Base-by-base conservation (phyloP, 2,113 vertebrate species). In the Mugil cephalus region DNA sequence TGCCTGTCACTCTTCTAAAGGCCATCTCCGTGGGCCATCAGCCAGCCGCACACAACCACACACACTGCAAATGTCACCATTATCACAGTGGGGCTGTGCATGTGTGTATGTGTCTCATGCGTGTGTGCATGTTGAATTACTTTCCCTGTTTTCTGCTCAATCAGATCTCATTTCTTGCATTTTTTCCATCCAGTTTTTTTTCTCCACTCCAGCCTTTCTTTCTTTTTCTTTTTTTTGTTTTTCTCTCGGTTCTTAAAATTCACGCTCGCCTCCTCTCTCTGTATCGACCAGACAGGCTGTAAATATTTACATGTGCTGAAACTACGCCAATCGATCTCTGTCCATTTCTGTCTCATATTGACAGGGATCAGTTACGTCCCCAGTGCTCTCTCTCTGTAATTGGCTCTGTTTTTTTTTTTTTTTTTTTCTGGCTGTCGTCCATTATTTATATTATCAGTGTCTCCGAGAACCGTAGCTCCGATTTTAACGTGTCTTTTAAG, bases 11-110 rank as follows among this genome's bases (percentile, higher is more conserved):
- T 87, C 78, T 77, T 86, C 72, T 89, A 92, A 91, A 92, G 89
- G 89, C 89, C 88, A 92, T 91, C 89, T 77, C 85, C 77, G 87
- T 74, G 74, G 77, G 84, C 87, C 80, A 91, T 91, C 89, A 88
- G 85, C 88, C 81, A 84, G 77, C 52, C 46, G 5, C 67, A 79
- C 88, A 80, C 72, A 68, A 61, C 76, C 78, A 78, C 69, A 38
- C 86, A 69, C 67, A 39, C 80, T 69, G 79, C 62, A 90, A 91
- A 90, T 88, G 86, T 90, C 91, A 91, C 82, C 83, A 80, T 84
- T 85, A 84, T 84, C 80, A 75, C 75, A 80, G 63, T 34, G 38
- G 24, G 21, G 66, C 40, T 76, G 66, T 10, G 35, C 47, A 30
- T 18, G 10, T 63, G 52, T 56, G 63, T 60, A 63, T 67, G 63